phyloP scores from a whole-genome alignment of 2,888 invertebrate species.

The Chironomus tentans region DNA sequence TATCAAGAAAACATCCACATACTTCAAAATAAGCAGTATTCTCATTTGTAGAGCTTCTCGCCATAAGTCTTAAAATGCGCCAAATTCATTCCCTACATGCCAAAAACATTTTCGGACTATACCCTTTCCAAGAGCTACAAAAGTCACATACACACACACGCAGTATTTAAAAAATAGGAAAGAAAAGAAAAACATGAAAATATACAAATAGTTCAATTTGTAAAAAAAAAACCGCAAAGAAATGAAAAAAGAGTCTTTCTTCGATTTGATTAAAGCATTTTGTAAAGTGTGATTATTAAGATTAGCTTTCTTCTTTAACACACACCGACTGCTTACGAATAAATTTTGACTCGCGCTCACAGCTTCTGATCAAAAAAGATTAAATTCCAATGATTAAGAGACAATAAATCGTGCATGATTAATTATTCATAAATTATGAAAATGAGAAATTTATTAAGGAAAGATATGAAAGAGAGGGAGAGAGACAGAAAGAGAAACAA shows the following conservation, averaged over 20 bases:
- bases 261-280: constrained; percentile 14
- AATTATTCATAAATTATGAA: background rate
- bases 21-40: no score
- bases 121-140: no score
- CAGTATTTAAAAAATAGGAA: no score
- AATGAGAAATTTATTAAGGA: background rate
- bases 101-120: no score
- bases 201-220: constrained; percentile 15
- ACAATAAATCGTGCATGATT: background rate
- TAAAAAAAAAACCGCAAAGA: background rate
- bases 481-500: background rate
- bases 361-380: background rate
- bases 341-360: background rate
- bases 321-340: background rate
- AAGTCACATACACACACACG: no score
- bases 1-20: no score
- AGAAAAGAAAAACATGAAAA: background rate
- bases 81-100: no score
- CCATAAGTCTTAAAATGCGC: no score
- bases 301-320: background rate
- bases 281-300: constrained; percentile 13
- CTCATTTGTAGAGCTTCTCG: no score
- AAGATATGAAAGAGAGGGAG: no score
- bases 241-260: background rate
- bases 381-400: constrained; percentile 5